These are phyloP conservation scores for Callinectes sapidus DNA, from an alignment of 2,888 invertebrate species.

Conservation along the genomic window DNA sequence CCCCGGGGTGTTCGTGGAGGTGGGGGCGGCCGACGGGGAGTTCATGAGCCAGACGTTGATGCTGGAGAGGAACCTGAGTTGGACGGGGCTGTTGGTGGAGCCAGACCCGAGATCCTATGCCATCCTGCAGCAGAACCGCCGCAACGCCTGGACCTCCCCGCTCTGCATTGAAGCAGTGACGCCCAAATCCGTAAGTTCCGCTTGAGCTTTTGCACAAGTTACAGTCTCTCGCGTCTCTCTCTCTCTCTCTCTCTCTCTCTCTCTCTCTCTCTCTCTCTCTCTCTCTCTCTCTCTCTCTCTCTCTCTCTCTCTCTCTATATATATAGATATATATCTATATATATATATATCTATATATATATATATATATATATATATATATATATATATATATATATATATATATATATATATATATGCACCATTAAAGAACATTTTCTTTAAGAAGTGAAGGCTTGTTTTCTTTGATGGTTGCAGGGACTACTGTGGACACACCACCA, in stretches of 20 bases:
- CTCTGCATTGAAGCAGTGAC: slow-evolving; percentile 15
- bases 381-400: slow-evolving; percentile 9
- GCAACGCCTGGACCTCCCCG: slow-evolving; percentile 44
- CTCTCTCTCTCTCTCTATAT: background rate
- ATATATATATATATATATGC: background rate
- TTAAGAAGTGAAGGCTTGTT: background rate
- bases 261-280: background rate
- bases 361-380: slow-evolving; percentile 6
- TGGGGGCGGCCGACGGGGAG: slow-evolving; percentile 68
- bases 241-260: background rate
- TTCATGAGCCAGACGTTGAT: slow-evolving; percentile 71
- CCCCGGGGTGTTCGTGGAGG: slow-evolving; percentile 68
- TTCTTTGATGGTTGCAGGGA: background rate
- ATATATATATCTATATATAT: slow-evolving; percentile 21
- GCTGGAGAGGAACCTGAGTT: slow-evolving; percentile 68
- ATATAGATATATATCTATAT: slow-evolving; percentile 38
- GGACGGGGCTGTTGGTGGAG: slow-evolving; percentile 68
- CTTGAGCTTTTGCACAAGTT: background rate
- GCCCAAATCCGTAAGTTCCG: slow-evolving; percentile 3
- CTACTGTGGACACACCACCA: slow-evolving; percentile 45
- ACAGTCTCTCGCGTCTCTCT: background rate
- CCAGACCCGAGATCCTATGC: slow-evolving; percentile 69
- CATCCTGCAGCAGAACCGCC: slow-evolving; percentile 48
- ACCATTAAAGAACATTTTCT: background rate
- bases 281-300: background rate